Conservation (phyloP, 2,888 invertebrate species). For the Andrena marginata region DNA sequence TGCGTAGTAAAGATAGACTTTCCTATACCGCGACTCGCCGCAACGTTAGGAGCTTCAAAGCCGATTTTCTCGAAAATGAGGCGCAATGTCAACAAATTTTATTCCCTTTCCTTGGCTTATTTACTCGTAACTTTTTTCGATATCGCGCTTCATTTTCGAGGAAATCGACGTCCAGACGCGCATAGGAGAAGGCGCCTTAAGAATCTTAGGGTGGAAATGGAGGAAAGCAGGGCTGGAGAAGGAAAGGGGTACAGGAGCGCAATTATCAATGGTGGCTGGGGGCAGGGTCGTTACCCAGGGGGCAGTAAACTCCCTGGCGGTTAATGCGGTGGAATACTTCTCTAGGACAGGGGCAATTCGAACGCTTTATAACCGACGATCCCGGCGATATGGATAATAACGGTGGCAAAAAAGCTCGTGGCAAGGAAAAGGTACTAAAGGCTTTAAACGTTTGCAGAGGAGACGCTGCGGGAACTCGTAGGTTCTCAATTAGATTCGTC, state of each 20-base stretch:
- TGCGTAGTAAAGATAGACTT: too few relatives aligned
- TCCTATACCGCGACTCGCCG: too few relatives aligned
- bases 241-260: constrained; percentile 48
- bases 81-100: too few relatives aligned
- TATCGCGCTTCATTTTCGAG: too few relatives aligned
- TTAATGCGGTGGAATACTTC: constrained; percentile 43
- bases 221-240: too few relatives aligned
- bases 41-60: too few relatives aligned
- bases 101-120: too few relatives aligned
- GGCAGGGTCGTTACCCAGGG: constrained; percentile 41
- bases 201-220: too few relatives aligned
- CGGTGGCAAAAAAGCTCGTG: constrained; percentile 10
- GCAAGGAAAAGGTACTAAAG: constrained; percentile 17
- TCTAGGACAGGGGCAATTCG: constrained; percentile 27
- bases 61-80: too few relatives aligned
- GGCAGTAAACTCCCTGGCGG: constrained; percentile 54
- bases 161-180: too few relatives aligned
- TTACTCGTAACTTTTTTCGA: too few relatives aligned
- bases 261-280: constrained; percentile 33
- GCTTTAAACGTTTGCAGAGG: not conserved
- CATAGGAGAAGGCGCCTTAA: too few relatives aligned
- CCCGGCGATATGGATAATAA: constrained; percentile 52
- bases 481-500: not conserved
- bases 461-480: not conserved
- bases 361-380: constrained; percentile 39